Evolutionary conservation across 2,888 invertebrate species (phyloP), one percentile per base, ranked within the genome.

Genomic region (Polietes domitor): DNA sequence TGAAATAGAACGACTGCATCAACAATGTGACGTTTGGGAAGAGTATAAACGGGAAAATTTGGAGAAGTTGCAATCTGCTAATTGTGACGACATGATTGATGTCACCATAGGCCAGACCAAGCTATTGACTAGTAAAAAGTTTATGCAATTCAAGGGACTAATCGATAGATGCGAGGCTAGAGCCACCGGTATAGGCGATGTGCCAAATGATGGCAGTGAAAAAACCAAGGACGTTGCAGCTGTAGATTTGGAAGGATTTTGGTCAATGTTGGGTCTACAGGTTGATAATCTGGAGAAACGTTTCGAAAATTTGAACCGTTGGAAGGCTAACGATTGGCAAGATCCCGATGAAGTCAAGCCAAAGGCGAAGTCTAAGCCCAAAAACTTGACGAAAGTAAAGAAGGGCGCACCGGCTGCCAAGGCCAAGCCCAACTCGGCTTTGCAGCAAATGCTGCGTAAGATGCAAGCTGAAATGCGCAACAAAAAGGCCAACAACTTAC

Each of bases 31-130:
- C 0, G 87, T 90, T 24, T 95, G 95, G 95, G 89, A 90, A 1
- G 71, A 70, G 0, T 93, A 93, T 75, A 87, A 87, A 63, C 63
- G 41, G 0, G 80, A 88, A 4, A 87, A 92, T 74, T 82, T 87
- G n/a, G 80, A 88, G 10, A 83, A 88, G 2, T 89, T 93, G 0
- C 93, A 93, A 82, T 86, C 88, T 61, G 88, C 87, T 1, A 88
- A 87, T 0, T 91, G 89, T 21, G 89, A 89, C 4, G 93, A 94
- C 86, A 92, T 93, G 89, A 94, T 97, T 21, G 93, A 95, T 88
- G 94, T 95, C 28, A 94, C 96, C 0, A 93, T 96, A 77, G 96
- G 97, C 0, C 96, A 96, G 91, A 95, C 96, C 0, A 94, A 94
- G 80, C 92, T 97, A n/a, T 92, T 97, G 4, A 93, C 95, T 0